Evolutionary conservation across 2,888 invertebrate species (phyloP).

Genomic region (Drosophila siamana): DNA sequence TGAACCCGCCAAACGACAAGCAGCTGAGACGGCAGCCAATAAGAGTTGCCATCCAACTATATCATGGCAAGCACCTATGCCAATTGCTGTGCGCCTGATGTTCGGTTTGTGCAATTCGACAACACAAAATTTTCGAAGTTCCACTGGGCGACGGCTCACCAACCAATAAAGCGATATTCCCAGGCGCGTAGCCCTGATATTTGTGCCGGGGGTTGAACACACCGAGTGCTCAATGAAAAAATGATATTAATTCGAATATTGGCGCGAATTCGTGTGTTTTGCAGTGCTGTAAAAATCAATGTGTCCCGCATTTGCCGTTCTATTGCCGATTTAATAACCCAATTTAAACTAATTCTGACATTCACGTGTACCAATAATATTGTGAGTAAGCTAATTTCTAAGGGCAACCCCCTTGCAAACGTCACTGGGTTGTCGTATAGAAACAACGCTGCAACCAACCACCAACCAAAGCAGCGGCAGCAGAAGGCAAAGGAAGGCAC

Average conservation of each 20-base stretch:
- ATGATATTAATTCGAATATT: neutral
- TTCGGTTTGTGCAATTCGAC: slow-evolving; percentile 85
- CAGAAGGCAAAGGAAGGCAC: slow-evolving; percentile 58
- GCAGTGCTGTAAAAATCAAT: neutral
- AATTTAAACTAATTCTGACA: too few species aligned
- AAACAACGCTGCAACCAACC: slow-evolving; percentile 67
- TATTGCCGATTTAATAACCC: neutral
- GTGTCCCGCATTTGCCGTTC: neutral
- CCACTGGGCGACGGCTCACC: slow-evolving; percentile 76
- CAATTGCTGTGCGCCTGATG: slow-evolving; percentile 77
- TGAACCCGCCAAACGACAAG: slow-evolving; percentile 63
- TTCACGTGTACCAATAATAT: neutral
- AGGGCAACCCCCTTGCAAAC: slow-evolving; percentile 22
- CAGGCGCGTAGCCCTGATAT: slow-evolving; percentile 44
- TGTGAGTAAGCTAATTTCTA: neutral
- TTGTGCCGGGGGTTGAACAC: neutral
- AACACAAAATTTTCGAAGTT: slow-evolving; percentile 86
- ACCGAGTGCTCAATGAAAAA: neutral
- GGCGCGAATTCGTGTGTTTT: neutral
- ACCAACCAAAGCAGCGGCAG: slow-evolving; percentile 81
- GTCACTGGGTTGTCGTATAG: slow-evolving; percentile 49
- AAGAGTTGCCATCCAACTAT: slow-evolving; percentile 84
- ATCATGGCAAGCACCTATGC: slow-evolving; percentile 74
- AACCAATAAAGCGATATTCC: slow-evolving; percentile 80
- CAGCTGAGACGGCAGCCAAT: slow-evolving; percentile 81